These are phyloP conservation scores for Orthonyx spaldingii DNA, from an alignment of 2,113 vertebrate species.

Conservation along the genomic window DNA sequence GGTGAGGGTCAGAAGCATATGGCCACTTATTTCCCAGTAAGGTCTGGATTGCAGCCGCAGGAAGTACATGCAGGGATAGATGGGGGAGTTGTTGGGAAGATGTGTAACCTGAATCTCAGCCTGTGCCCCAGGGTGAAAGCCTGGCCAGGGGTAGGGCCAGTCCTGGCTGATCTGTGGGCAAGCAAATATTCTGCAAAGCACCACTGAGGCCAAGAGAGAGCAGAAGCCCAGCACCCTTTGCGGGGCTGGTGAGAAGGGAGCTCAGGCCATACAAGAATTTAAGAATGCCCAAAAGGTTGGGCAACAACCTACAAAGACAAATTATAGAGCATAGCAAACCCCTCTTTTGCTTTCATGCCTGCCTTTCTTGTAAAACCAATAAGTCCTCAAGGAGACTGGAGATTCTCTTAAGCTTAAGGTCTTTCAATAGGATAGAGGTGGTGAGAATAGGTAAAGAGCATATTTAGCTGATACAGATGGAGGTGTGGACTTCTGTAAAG, in stretches of 20 bases:
- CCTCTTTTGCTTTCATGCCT: not conserved
- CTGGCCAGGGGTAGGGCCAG: not conserved
- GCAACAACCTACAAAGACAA: not conserved
- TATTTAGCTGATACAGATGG: not conserved
- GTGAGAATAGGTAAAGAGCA: not conserved
- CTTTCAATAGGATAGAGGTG: not conserved
- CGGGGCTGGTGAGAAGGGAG: not conserved
- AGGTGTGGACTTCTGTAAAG: not conserved
- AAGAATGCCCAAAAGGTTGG: not conserved
- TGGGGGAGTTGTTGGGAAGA: not conserved
- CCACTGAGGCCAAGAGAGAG: not conserved
- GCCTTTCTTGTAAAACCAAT: not conserved
- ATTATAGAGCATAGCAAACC: not conserved
- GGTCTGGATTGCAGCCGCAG: not conserved
- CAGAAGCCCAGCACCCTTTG: not conserved
- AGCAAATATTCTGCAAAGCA: not conserved
- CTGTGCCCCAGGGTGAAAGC: not conserved
- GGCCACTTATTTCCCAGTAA: fast-evolving
- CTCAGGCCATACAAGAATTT: not conserved
- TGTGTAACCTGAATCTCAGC: not conserved
- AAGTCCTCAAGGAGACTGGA: not conserved
- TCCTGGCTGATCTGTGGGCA: fast-evolving
- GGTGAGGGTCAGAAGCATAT: not conserved
- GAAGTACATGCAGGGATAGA: fast-evolving
- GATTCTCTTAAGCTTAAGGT: not conserved